Conservation (phyloP, 2,888 invertebrate species). For the Neuroscelio doddi region DNA sequence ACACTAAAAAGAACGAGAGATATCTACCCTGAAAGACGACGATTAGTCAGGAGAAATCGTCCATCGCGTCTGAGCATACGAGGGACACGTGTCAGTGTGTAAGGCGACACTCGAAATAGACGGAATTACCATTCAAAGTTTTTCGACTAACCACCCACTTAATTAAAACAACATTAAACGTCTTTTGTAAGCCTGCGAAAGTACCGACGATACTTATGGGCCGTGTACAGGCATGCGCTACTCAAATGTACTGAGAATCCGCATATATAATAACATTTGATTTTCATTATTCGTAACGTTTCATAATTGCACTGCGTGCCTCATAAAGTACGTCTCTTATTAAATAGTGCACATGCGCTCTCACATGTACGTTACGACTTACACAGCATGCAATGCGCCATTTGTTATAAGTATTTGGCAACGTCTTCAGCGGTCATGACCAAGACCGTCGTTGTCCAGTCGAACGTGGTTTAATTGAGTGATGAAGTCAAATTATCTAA, state of each 20-base stretch:
- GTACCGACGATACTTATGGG: no score
- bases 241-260: constrained; percentile 15
- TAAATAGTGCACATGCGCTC: constrained; percentile 53
- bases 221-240: no score
- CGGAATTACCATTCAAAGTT: constrained; percentile 43
- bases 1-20: constrained; percentile 12
- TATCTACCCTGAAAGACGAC: constrained; percentile 54
- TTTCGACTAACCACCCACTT: constrained; percentile 69
- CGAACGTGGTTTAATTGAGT: constrained; percentile 44
- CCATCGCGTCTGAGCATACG: constrained; percentile 72
- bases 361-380: neutral
- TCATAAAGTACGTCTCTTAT: constrained; percentile 59
- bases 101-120: constrained; percentile 68
- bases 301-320: constrained; percentile 29
- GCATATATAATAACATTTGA: constrained; percentile 8
- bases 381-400: constrained; percentile 36
- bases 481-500: constrained; percentile 44
- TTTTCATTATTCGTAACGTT: constrained; percentile 15
- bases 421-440: constrained; percentile 45
- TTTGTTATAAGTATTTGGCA: constrained; percentile 46
- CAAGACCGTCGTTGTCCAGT: constrained; percentile 45
- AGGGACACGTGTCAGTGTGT: constrained; percentile 67
- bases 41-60: constrained; percentile 72
- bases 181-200: no score
- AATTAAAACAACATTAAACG: constrained; percentile 71